Evolutionary conservation across 2,113 vertebrate species (phyloP), one percentile per base, ranked within the genome.

Genomic region (Semnornis frantzii): DNA sequence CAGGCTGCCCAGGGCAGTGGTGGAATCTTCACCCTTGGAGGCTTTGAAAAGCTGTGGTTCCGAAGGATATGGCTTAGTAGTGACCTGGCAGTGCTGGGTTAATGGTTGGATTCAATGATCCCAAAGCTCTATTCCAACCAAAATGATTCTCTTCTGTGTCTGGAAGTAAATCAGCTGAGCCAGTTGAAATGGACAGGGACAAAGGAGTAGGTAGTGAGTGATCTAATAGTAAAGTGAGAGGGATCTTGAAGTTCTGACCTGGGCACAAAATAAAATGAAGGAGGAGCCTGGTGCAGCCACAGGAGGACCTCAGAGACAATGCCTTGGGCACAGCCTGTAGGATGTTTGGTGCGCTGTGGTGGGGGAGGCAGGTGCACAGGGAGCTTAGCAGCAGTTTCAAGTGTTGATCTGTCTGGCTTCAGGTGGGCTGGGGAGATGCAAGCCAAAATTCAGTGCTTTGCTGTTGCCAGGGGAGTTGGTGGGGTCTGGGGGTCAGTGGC

Each of bases 271-370:
- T 23, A 6, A 15, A 27, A 8, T 16, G 52, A 66, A 54, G 63
- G 50, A 10, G 17, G 44, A 21, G 5, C 37, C 23, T 46, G 31
- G 19, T 12, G 17, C n/a, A 66, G 86, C 37, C 2, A 0, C 1
- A 6, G 65, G 23, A 33, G 37, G 4, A 18, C 54, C 10, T 6
- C 3, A 5, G 37, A 15, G 14, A 39, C 8, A 6, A 13, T 25
- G 63, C 24, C 5, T 7, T 10, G 1, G 54, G 13, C 6, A 3
- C 46, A 5, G 54, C 24, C 46, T 12, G 37, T 3, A 5, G 55
- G 9, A 5, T 0, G 0, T 25, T 34, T 9, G 27, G 24, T 9
- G 59, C 21, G 17, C 15, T 4, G 0, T 3, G 17, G 19, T 6
- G 15, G 6, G 27, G 16, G 4, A 25, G 16, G 48, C 18, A 3